phyloP scores from a whole-genome alignment of 2,797 vertebrate species.

The Mus caroli region DNA sequence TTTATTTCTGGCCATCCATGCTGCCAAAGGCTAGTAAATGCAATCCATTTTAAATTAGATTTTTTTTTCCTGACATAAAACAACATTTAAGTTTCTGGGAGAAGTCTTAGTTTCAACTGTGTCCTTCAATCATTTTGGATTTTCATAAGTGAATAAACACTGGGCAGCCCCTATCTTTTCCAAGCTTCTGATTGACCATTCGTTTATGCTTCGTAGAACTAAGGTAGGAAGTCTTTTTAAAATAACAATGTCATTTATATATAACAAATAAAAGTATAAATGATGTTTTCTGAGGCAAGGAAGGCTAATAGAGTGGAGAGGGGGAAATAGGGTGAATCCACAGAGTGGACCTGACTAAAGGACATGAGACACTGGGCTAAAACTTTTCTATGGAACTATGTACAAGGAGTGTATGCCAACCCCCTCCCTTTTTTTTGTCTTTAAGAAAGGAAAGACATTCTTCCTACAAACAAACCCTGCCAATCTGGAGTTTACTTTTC shows the following conservation, averaged over 20 bases:
- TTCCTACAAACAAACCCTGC: conserved; percentile 80
- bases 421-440: not conserved
- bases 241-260: conserved; percentile 57
- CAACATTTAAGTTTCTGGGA: conserved; percentile 16
- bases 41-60: conserved; percentile 65
- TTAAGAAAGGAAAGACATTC: conserved; percentile 69
- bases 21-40: not conserved
- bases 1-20: not conserved
- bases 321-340: not conserved
- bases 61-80: not conserved
- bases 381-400: not conserved
- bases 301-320: not conserved
- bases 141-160: not conserved
- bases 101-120: not conserved
- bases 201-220: conserved; percentile 76
- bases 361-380: not conserved
- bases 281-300: not conserved
- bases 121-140: conserved; percentile 43
- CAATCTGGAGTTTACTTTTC: conserved; percentile 81
- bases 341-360: not conserved
- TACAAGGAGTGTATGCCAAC: not conserved
- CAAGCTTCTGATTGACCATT: conserved; percentile 78
- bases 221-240: conserved; percentile 72
- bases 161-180: conserved; percentile 66
- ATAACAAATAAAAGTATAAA: not conserved